Evolutionary conservation across 2,797 vertebrate genomes (phyloP).

Genomic region (Microtus agrestis): DNA sequence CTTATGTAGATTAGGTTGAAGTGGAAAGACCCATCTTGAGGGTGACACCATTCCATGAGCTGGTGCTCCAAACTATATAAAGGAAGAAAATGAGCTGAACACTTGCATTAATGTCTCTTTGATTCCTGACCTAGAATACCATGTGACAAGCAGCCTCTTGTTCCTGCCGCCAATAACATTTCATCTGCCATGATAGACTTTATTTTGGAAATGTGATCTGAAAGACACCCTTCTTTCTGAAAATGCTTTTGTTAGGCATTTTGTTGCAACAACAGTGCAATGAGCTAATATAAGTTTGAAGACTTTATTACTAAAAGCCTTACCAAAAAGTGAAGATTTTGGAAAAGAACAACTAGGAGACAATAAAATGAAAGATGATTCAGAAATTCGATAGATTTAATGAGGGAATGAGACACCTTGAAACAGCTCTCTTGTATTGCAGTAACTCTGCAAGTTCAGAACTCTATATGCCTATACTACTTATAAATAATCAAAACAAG

Average conservation of each 20-base stretch:
- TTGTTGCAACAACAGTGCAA: neutral
- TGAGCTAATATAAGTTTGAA: neutral
- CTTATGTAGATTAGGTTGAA: neutral
- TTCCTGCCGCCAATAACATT: no score
- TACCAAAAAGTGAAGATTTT: slow-evolving; percentile 45
- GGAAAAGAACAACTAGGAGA: neutral
- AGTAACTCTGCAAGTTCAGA: neutral
- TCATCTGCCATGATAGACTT: no score
- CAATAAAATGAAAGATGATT: neutral
- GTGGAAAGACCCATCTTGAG: neutral
- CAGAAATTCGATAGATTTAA: neutral
- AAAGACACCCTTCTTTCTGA: neutral
- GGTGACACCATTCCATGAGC: neutral
- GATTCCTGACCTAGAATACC: no score
- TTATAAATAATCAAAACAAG: neutral
- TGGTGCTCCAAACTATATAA: neutral
- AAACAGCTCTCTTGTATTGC: neutral
- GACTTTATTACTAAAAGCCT: neutral
- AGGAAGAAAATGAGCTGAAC: neutral
- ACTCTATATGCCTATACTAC: neutral
- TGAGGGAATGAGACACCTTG: neutral
- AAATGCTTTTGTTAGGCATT: neutral
- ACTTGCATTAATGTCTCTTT: neutral
- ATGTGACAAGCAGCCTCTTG: no score
- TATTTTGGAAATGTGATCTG: no score